Conservation (phyloP, 92 coral and sea anemone species). For the Porites divaricata region DNA sequence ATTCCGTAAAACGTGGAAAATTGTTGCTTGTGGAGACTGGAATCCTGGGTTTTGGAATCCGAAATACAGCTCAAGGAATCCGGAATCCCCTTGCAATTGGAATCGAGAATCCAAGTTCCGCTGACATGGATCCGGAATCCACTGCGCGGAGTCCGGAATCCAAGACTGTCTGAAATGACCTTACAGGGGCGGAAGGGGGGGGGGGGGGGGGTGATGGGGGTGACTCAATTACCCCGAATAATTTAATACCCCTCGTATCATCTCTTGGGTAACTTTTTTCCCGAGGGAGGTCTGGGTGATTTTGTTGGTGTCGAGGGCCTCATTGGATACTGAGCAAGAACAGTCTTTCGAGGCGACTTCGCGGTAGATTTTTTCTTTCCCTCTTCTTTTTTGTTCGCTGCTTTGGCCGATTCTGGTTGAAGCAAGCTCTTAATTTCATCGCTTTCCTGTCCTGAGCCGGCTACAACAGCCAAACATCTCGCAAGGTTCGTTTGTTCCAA, state of each 20-base stretch:
- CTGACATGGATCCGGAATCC: too few relatives aligned
- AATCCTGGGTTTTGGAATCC: too few relatives aligned
- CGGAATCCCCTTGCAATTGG: too few relatives aligned
- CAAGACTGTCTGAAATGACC: background rate
- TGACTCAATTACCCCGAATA: background rate
- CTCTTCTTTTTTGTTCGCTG: slow-evolving; percentile 42
- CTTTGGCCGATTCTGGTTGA: slow-evolving; percentile 75
- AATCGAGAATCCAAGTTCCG: too few relatives aligned
- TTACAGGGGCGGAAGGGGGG: too few relatives aligned
- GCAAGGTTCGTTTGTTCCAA: slow-evolving; percentile 85
- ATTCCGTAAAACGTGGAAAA: too few relatives aligned
- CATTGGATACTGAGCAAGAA: slow-evolving; percentile 74
- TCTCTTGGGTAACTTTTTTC: slow-evolving; percentile 35
- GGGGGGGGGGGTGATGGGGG: too few relatives aligned
- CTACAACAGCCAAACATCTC: slow-evolving; percentile 86
- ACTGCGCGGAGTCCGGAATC: too few relatives aligned
- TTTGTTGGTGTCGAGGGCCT: slow-evolving; percentile 62
- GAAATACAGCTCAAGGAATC: too few relatives aligned
- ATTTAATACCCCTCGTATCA: background rate
- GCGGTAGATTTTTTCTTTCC: slow-evolving; percentile 52
- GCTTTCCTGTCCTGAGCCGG: slow-evolving; percentile 88
- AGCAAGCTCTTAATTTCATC: slow-evolving; percentile 89
- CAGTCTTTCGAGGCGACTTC: slow-evolving; percentile 32
- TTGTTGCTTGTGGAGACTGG: too few relatives aligned
- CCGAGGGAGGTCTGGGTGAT: slow-evolving; percentile 46